Evolutionary conservation across 2,113 vertebrate species (phyloP).

Genomic region (Lagopus leucura): DNA sequence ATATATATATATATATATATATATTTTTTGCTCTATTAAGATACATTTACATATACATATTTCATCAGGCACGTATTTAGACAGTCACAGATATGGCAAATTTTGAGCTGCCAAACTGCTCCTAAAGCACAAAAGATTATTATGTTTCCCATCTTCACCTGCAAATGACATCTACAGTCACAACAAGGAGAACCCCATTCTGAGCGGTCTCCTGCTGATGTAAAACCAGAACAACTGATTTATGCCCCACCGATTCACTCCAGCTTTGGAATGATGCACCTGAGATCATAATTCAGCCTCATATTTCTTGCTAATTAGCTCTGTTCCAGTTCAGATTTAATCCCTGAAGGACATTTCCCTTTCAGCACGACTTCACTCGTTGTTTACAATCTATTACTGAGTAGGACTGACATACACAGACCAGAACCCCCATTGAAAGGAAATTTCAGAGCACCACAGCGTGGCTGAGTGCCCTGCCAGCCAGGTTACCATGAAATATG

Average conservation of each 20-base stretch:
- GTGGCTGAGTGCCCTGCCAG: not conserved
- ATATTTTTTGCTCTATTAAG: not conserved
- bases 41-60: slow-evolving; percentile 21
- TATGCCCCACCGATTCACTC: not conserved
- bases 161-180: not conserved
- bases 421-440: fast-evolving
- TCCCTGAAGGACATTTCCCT: not conserved
- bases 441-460: not conserved
- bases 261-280: not conserved
- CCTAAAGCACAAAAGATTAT: not conserved
- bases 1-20: too few species aligned
- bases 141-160: not conserved
- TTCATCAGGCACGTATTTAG: not conserved
- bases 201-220: not conserved
- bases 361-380: not conserved
- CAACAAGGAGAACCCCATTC: not conserved
- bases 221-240: not conserved
- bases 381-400: not conserved
- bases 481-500: not conserved
- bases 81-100: not conserved
- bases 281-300: not conserved
- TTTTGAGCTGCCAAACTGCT: not conserved
- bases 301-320: not conserved
- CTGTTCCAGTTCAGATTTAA: not conserved
- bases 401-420: fast-evolving